Base-by-base conservation (phyloP, 2,113 vertebrate species). In the Mobula birostris region DNA sequence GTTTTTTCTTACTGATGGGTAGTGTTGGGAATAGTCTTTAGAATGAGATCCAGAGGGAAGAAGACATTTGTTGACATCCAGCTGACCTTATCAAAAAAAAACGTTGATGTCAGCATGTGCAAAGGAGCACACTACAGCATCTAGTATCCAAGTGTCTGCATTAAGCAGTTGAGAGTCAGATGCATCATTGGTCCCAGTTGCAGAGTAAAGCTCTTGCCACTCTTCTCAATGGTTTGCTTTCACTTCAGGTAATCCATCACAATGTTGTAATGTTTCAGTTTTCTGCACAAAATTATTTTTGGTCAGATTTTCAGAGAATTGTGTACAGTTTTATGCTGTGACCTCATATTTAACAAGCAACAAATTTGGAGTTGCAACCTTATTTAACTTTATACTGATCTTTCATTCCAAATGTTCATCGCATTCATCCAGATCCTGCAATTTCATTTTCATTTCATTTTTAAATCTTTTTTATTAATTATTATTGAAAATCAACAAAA, bases 11-110 rank as follows among this genome's bases (percentile, higher is more conserved):
- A 8, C 58, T 88, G 58, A n/a, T 9, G n/a, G 3, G 24, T 63
- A 27, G 56, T 48, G 48, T 6, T 7, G 5, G 15, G 85, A 90
- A 17, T 61, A 61, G 58, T 68, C 61, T 32, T 90, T 68, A 17
- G 85, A 90, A 32, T 90, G 85, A 90, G 29, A 90, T 66, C 85
- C 32, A 32, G 85, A 29, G n/a, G 85, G 85, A 68, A n/a, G 15
- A 90, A 90, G 61, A 19, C 19, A 74, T 74, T 74, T 74, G 72
- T 74, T 74, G 72, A 74, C 72, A 74, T 74, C 61, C 32, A 32
- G 15, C 63, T 90, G 61, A 90, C n/a, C 85, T 66, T 90, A 90
- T 66, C 85, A 90, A 90, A 29, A 48, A 48, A 36, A 48, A 66
- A 32, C 32, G 85, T 12, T n/a, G 56, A 63, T 90, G 85, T 90